A percentile compares a stretch with the other conserved stretches of the same genome.
phyloP scores from a whole-genome alignment of 1,140 invertebrate genomes.

The Drosophila pectinifera region DNA sequence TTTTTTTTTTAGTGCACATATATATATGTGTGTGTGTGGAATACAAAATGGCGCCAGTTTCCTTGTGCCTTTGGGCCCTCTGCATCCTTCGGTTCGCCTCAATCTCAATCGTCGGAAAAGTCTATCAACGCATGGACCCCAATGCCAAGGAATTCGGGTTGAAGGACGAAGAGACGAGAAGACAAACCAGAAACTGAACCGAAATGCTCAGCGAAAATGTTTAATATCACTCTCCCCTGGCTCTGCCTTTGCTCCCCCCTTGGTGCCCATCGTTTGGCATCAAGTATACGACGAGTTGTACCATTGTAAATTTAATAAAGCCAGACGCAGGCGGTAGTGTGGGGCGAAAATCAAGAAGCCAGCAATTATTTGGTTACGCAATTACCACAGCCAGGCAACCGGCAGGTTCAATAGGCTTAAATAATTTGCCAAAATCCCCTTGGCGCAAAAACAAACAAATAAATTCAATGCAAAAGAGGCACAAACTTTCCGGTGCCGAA shows the following conservation, averaged over 20 bases:
- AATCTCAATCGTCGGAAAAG: conserved; percentile 67
- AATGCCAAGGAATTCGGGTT: conserved; percentile 45
- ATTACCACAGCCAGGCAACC: conserved; percentile 65
- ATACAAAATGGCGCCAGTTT: conserved; percentile 78
- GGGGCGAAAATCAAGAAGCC: conserved; percentile 57
- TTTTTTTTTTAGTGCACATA: not conserved
- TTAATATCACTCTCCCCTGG: conserved; percentile 27
- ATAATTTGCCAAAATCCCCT: conserved; percentile 58
- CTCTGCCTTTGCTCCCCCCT: no score
- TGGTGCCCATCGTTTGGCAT: not conserved
- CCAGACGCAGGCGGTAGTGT: conserved; percentile 21
- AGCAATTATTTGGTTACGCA: conserved; percentile 73
- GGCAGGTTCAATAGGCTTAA: conserved; percentile 54
- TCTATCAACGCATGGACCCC: conserved; percentile 49
- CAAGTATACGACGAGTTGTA: conserved; percentile 50
- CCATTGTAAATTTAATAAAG: conserved; percentile 73
- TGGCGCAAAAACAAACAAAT: conserved; percentile 74
- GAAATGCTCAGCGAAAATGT: conserved; percentile 28
- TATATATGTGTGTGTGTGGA: conserved; percentile 55
- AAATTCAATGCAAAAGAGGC: conserved; percentile 73
- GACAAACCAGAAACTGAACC: conserved; percentile 16
- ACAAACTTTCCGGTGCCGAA: conserved; percentile 56
- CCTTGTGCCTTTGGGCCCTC: conserved; percentile 49
- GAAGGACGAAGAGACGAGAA: conserved; percentile 14
- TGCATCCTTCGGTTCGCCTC: conserved; percentile 50